Evolutionary conservation across 1,140 invertebrate genomes (phyloP), one percentile per base, ranked within the genome.

Genomic region (Lysiphlebus fabarum): DNA sequence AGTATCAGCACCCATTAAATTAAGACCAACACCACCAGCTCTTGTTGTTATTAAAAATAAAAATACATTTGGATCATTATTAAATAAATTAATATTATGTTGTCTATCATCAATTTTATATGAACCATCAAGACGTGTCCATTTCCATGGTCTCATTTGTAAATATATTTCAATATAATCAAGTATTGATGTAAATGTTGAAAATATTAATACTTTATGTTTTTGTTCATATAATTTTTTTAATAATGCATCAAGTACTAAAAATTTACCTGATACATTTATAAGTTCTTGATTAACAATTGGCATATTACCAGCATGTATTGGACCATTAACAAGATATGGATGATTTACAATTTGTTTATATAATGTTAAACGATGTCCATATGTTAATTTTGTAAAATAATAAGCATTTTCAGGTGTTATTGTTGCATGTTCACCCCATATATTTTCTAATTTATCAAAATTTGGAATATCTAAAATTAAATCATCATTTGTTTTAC

Each of bases 141-240:
- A 91, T 2, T 73, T 61, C 62, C 80, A 80, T 41, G 81, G 62
- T 56, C 81, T 74, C 58, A 87, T 67, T 0, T 73, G 65, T 9
- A 88, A 71, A 70, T 85, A 90, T 63, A 90, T 87, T 70, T 90
- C 85, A 0, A 90, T 65, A 7, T 91, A 68, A 70, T 92, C 86
- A 40, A 92, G 70, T 58, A 90, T 75, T 63, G 81, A 82, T 0
- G 79, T 84, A 69, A 88, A 84, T 56, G 88, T 88, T 48, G 86
- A 89, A 71, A 92, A 92, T 12, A 92, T 67, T 4, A 92, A 66
- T 5, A 91, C 78, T 81, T 88, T 89, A 65, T 90, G 89, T 1
- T 82, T 82, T n/a, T 69, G 62, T 10, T 67, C 61, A 59, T 84
- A 81, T 2, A 91, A 72, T 68, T 84, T 83, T 5, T 67, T 56